phyloP scores from a whole-genome alignment of 2,797 vertebrate genomes.

The Ptychadena robeensis region DNA sequence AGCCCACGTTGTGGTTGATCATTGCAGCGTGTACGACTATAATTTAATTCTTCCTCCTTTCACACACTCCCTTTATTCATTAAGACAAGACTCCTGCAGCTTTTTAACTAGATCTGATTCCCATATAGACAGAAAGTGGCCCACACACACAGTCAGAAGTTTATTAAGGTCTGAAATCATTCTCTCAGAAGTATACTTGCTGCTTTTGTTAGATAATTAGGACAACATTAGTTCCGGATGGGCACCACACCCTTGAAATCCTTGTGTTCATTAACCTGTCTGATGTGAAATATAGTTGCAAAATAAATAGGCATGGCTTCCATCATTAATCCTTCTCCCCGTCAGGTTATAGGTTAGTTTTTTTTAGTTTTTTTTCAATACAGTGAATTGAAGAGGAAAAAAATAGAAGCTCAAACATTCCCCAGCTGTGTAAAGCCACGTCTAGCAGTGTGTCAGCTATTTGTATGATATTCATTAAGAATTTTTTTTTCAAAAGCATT shows the following conservation, averaged over 20 bases:
- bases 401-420: neutral
- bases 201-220: conserved; percentile 3
- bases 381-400: neutral
- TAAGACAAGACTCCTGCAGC: neutral
- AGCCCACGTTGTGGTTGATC: no score
- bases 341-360: neutral
- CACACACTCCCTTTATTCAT: neutral
- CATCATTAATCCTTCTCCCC: neutral
- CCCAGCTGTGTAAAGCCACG: neutral
- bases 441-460: neutral
- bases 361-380: neutral
- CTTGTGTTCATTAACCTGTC: neutral
- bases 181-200: neutral
- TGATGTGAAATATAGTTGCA: neutral
- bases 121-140: neutral
- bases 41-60: neutral
- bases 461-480: neutral
- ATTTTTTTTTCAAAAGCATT: no score
- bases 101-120: neutral
- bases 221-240: neutral
- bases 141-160: neutral
- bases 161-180: neutral
- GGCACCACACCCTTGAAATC: neutral
- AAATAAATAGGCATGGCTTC: neutral
- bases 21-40: no score